Conservation (phyloP, 2,113 vertebrate genomes). For the Eonycteris spelaea region DNA sequence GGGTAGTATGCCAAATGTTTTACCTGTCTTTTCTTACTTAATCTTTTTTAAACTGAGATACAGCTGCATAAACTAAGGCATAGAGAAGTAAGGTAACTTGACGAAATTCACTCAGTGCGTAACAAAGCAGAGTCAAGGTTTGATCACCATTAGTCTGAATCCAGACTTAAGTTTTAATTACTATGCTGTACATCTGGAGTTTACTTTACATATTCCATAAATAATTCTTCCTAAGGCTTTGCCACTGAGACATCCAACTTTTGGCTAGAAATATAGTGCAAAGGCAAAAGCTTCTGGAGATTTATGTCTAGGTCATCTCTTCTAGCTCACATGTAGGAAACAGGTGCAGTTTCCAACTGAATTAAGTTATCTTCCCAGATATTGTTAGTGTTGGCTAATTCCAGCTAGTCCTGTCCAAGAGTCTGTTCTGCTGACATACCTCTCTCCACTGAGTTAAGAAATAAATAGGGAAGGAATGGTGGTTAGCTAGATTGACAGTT, state of each 20-base stretch:
- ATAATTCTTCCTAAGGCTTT: neutral
- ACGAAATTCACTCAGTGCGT: neutral
- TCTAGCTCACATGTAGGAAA: neutral
- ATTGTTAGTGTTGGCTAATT: conserved; percentile 26
- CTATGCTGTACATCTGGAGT: neutral
- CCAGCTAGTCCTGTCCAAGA: neutral
- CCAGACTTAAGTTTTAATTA: conserved; percentile 12
- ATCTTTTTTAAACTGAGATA: neutral
- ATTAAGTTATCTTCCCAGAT: neutral
- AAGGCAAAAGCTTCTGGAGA: conserved; percentile 22
- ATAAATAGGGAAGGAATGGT: neutral
- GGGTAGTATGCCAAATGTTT: neutral
- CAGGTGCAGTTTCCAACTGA: neutral
- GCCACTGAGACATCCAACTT: neutral
- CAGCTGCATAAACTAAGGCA: conserved; percentile 16
- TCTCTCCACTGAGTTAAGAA: conserved; percentile 18
- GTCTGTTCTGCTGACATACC: neutral
- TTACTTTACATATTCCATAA: neutral
- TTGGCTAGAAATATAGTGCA: conserved; percentile 11
- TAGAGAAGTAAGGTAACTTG: neutral
- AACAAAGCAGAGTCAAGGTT: conserved; percentile 16
- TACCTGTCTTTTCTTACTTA: neutral
- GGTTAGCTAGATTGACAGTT: neutral
- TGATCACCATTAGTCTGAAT: neutral
- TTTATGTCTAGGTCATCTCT: neutral